phyloP scores from a whole-genome alignment of 23 tunicate species.

The Phallusia fumigata region DNA sequence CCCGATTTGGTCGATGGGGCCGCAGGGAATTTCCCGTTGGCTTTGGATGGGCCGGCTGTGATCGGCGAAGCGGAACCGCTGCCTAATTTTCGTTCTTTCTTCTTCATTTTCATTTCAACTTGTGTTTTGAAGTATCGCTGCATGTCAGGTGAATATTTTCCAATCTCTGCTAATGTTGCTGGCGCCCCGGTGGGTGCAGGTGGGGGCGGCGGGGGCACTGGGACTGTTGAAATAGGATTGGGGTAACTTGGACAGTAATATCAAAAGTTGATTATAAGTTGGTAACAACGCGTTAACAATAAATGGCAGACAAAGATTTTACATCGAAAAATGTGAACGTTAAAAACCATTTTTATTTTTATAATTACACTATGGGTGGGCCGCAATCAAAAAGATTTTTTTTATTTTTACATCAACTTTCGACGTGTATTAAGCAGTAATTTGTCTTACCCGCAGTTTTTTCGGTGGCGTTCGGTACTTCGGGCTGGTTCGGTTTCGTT shows the following conservation, averaged over 20 bases:
- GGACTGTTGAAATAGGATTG: too few relatives aligned
- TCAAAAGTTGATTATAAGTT: too few relatives aligned
- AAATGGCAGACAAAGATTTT: too few relatives aligned
- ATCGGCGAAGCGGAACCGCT: constrained; percentile 20
- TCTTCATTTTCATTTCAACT: constrained; percentile 30
- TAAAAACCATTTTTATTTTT: too few relatives aligned
- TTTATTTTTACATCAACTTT: too few relatives aligned
- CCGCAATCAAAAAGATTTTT: too few relatives aligned
- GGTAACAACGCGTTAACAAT: too few relatives aligned
- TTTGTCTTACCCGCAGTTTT: background rate
- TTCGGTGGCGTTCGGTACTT: constrained; percentile 11
- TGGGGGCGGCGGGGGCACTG: background rate
- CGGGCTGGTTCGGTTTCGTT: constrained; percentile 54
- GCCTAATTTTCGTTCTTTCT: constrained; percentile 40
- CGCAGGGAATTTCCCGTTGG: constrained; percentile 16
- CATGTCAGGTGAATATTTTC: constrained; percentile 28
- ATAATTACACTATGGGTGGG: too few relatives aligned
- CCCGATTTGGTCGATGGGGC: background rate
- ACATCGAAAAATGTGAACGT: too few relatives aligned
- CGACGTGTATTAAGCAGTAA: too few relatives aligned
- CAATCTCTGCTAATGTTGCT: background rate
- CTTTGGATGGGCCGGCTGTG: constrained; percentile 1
- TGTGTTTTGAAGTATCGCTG: constrained; percentile 44
- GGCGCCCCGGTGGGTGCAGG: background rate
- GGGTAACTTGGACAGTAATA: too few relatives aligned